Evolutionary conservation across 2,113 vertebrate species (phyloP).

Genomic region (Heterotilapia buettikoferi): DNA sequence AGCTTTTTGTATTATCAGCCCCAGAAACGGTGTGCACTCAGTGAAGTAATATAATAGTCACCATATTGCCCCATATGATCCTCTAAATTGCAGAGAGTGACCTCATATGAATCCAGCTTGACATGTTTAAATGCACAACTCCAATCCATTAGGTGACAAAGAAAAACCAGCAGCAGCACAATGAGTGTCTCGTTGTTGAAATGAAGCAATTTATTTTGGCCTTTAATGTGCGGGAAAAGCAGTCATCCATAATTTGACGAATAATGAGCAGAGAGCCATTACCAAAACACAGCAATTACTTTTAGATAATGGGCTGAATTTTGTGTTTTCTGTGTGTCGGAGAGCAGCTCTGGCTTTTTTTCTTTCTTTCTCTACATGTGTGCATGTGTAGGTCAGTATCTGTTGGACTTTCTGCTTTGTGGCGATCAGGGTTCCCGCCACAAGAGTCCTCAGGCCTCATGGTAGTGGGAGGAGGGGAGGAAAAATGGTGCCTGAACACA

Average conservation of each 20-base stretch:
- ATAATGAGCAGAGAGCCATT: slow-evolving; percentile 8
- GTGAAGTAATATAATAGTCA: neutral
- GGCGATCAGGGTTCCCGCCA: neutral
- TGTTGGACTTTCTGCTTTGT: neutral
- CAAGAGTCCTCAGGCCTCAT: neutral
- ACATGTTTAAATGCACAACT: neutral
- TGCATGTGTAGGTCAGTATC: neutral
- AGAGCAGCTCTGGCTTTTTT: neutral
- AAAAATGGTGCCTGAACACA: neutral
- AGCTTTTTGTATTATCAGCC: neutral
- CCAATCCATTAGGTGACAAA: neutral
- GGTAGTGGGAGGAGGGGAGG: neutral
- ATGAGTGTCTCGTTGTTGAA: neutral
- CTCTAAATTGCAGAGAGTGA: neutral
- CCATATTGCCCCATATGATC: neutral
- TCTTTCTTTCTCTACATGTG: neutral
- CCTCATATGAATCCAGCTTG: neutral
- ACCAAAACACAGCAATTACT: slow-evolving; percentile 33
- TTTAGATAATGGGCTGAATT: neutral
- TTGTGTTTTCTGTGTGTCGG: neutral
- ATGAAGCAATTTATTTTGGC: slow-evolving; percentile 29
- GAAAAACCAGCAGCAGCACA: neutral
- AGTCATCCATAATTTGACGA: slow-evolving; percentile 9
- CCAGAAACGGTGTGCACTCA: neutral
- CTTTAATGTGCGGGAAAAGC: neutral